These are phyloP conservation scores for Pithys albifrons DNA, from an alignment of 2,113 vertebrate species.

Conservation along the genomic window DNA sequence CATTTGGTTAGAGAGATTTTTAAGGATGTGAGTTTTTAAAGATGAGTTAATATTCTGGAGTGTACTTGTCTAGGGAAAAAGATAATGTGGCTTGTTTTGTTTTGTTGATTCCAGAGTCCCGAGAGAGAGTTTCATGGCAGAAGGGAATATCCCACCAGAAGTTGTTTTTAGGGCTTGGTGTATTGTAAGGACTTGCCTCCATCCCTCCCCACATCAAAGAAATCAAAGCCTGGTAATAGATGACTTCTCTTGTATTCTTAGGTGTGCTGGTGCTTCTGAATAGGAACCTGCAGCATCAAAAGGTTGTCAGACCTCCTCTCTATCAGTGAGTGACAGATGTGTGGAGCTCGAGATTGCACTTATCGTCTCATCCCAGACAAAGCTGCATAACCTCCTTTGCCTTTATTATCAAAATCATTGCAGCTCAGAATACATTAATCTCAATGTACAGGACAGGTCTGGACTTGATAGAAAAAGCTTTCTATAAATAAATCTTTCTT, in stretches of 20 bases:
- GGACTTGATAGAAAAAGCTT: background rate
- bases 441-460: background rate
- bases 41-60: background rate
- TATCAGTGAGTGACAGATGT: constrained; percentile 4
- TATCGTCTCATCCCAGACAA: constrained; percentile 51
- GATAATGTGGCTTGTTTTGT: background rate
- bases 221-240: background rate
- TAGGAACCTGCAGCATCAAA: background rate
- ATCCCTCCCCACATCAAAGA: background rate
- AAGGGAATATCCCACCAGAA: background rate
- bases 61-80: background rate
- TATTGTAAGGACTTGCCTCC: background rate
- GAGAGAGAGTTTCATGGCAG: background rate
- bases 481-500: background rate
- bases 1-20: background rate
- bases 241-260: background rate
- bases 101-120: background rate
- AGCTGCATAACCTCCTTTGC: background rate
- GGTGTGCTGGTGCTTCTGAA: background rate
- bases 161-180: background rate
- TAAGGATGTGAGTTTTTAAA: background rate
- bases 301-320: constrained; percentile 14
- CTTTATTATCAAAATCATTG: background rate
- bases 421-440: constrained; percentile 14
- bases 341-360: constrained; percentile 43